Conservation (phyloP, 2,797 vertebrate genomes). For the Pseudochaenichthys georgianus region DNA sequence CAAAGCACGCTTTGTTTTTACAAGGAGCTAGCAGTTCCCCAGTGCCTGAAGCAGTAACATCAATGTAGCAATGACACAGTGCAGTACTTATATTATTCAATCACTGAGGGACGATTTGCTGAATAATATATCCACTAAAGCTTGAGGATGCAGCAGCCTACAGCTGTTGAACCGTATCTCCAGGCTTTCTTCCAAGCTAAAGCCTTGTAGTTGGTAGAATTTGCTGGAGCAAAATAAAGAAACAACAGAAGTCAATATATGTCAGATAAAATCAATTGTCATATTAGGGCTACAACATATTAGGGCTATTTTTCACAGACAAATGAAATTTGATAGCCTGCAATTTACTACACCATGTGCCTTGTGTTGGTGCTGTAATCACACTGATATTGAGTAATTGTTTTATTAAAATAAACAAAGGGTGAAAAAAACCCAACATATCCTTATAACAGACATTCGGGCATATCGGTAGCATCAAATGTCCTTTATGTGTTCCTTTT, state of each 20-base stretch:
- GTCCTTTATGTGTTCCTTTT: too few species aligned
- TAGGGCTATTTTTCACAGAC: conserved; percentile 41
- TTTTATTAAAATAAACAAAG: conserved; percentile 54
- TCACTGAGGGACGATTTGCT: conserved; percentile 48
- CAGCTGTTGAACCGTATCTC: conserved; percentile 49
- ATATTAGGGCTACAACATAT: conserved; percentile 55
- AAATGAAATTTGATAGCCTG: conserved; percentile 43
- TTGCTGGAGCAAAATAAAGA: conserved; percentile 56
- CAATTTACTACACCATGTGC: too few species aligned
- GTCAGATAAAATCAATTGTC: conserved; percentile 70
- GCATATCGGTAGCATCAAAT: conserved; percentile 4
- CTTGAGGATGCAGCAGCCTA: conserved; percentile 37
- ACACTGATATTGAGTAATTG: conserved; percentile 26
- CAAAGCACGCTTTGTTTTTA: background rate
- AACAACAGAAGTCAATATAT: conserved; percentile 59
- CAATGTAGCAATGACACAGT: conserved; percentile 37
- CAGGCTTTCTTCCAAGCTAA: conserved; percentile 18
- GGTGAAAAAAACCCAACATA: background rate
- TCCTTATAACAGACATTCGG: background rate
- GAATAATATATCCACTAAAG: conserved; percentile 59
- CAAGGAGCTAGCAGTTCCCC: conserved; percentile 15
- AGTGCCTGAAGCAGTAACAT: conserved; percentile 39
- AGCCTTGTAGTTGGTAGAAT: conserved; percentile 30
- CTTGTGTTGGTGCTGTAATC: too few species aligned
- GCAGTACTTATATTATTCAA: conserved; percentile 58